Conservation (phyloP, 2,797 vertebrate genomes). For the Mormyrus hasselquistii region DNA sequence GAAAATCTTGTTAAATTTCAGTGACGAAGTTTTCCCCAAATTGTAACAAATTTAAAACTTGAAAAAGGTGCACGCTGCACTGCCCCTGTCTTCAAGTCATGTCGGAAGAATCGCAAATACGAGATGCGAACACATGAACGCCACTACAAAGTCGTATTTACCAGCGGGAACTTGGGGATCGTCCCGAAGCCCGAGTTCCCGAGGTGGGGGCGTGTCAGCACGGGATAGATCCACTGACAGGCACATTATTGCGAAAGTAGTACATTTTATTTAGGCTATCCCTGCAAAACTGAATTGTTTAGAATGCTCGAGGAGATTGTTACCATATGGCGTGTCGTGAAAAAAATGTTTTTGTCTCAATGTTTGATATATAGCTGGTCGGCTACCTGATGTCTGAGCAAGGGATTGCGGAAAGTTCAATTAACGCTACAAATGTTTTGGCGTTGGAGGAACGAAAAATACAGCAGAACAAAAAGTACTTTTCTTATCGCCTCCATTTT, state of each 20-base stretch:
- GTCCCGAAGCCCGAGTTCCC: background rate
- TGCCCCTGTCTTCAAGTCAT: background rate
- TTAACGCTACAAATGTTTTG: background rate
- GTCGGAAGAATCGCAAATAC: background rate
- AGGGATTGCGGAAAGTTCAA: background rate
- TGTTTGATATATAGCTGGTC: background rate
- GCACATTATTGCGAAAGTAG: background rate
- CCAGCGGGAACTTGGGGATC: background rate
- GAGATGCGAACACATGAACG: background rate
- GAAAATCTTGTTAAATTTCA: background rate
- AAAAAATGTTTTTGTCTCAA: background rate
- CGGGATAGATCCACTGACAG: background rate
- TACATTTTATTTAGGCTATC: background rate
- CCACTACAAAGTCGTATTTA: background rate
- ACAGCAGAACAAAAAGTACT: background rate
- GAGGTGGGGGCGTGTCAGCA: no score
- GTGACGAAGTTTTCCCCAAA: background rate
- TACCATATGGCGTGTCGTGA: background rate
- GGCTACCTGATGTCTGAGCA: background rate
- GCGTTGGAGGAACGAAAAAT: background rate
- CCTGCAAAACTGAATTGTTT: background rate
- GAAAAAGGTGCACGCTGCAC: background rate
- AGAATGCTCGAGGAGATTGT: background rate
- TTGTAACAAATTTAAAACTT: background rate
- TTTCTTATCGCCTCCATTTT: background rate